phyloP scores from a whole-genome alignment of 2,113 vertebrate species.

The Gymnocephalus cernua region DNA sequence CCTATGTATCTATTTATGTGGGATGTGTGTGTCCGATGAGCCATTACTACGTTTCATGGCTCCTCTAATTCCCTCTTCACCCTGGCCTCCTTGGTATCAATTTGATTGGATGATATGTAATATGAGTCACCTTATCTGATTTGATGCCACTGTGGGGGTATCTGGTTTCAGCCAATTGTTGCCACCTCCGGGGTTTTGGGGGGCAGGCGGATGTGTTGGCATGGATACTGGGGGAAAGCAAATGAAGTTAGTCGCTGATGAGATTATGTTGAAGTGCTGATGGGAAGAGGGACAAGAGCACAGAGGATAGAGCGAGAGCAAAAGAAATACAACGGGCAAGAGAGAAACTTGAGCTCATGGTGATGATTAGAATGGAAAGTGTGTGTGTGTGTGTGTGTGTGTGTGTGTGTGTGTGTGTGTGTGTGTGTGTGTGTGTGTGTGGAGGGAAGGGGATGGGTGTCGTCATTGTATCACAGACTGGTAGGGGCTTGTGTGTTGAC shows the following conservation, averaged over 20 bases:
- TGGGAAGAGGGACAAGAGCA: slow-evolving; percentile 75
- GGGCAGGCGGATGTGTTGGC: slow-evolving; percentile 81
- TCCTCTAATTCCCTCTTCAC: slow-evolving; percentile 68
- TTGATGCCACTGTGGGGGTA: slow-evolving; percentile 77
- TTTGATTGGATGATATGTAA: slow-evolving; percentile 82
- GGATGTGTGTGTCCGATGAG: slow-evolving; percentile 42
- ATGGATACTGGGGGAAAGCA: slow-evolving; percentile 78
- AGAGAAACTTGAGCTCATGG: slow-evolving; percentile 63
- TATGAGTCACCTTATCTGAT: slow-evolving; percentile 80
- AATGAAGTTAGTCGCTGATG: slow-evolving; percentile 80
- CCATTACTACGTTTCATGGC: slow-evolving; percentile 67
- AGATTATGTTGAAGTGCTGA: slow-evolving; percentile 83
- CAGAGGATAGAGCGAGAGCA: slow-evolving; percentile 42
- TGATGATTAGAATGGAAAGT: slow-evolving; percentile 48
- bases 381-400: slow-evolving; percentile 6
- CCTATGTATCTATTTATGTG: slow-evolving; percentile 47
- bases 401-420: slow-evolving; percentile 23
- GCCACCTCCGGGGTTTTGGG: slow-evolving; percentile 79
- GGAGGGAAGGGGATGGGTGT: background rate
- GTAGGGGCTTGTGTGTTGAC: background rate
- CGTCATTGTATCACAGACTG: slow-evolving; percentile 16
- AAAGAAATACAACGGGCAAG: slow-evolving; percentile 47
- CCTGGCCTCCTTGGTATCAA: slow-evolving; percentile 69
- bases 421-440: slow-evolving; percentile 15
- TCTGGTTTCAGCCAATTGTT: slow-evolving; percentile 81